Evolutionary conservation across 2,888 invertebrate species (phyloP).

Genomic region (Mycalesis mineus): DNA sequence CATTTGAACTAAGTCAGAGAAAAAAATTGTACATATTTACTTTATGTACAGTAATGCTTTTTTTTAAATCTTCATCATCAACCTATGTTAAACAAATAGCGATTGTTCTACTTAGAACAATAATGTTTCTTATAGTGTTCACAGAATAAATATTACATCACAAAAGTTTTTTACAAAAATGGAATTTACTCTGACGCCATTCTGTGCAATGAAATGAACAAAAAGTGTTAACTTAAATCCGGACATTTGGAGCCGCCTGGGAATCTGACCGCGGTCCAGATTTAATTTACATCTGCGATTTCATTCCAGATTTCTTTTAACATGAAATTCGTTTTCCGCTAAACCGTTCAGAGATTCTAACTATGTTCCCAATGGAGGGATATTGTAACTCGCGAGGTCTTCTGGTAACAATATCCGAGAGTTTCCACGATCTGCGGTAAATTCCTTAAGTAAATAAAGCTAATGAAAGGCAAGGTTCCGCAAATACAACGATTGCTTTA

Average conservation of each 20-base stretch:
- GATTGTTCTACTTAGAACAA: no score
- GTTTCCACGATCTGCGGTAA: constrained; percentile 10
- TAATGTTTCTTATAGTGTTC: background rate
- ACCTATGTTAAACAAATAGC: no score
- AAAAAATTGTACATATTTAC: background rate
- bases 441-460: constrained; percentile 23
- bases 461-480: constrained; percentile 28
- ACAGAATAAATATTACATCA: background rate
- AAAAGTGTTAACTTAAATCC: constrained; percentile 36
- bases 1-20: background rate
- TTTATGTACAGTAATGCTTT: no score
- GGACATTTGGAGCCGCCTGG: constrained; percentile 29
- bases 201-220: constrained; percentile 30
- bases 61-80: no score
- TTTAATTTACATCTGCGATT: constrained; percentile 44
- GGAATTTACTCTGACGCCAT: constrained; percentile 31
- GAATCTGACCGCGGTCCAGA: constrained; percentile 43
- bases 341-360: constrained; percentile 18
- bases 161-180: constrained; percentile 22
- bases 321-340: constrained; percentile 24
- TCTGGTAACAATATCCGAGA: constrained; percentile 6
- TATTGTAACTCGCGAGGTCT: background rate
- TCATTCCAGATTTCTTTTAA: constrained; percentile 25
- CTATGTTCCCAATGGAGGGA: background rate
- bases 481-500: constrained; percentile 31